Base-by-base conservation (phyloP, 1,140 invertebrate genomes). In the Batillaria attramentaria region DNA sequence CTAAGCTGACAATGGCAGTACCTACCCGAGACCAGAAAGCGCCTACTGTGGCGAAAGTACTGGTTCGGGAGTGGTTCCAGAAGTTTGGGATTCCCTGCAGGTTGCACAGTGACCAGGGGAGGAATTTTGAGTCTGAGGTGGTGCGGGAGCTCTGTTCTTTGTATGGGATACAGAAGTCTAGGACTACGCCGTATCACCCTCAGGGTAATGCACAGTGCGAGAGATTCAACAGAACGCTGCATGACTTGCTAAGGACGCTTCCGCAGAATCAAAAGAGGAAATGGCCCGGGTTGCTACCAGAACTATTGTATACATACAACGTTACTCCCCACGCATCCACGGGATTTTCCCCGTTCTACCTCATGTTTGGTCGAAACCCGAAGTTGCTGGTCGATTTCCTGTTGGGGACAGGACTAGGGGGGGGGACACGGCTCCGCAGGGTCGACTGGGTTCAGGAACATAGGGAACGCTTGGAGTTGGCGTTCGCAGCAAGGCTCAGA, bases 231-330 rank as follows among this genome's bases (percentile, higher is more conserved):
- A 69, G 66, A 35, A 69, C 50, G 35, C 18, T 84, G 46, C 79
- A 80, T 43, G 62, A 84, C 72, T 68, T 84, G 1, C 76, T 86
- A 24, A 35, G 79, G 20, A 83, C 79, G 2, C 69, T 84, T 57
- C 39, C 69, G 54, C 8, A 28, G n/a, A n/a, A 80, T 6, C 33
- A 69, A 24, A 83, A 85, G 73, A 42, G 37, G 39, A 41, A 35
- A 37, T 84, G 84, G 82, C 75, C 82, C 28, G 39, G 46, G 5
- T 41, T 42, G 28, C 37, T 65, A 39, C 41, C 35, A 39, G 57
- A 57, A 35, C 5, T 69, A 16, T 62, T 66, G 41, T 54, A 20
- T 6, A 28, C 69, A 35, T 74, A 41, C 68, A 73, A 54, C 24
- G 33, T n/a, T 3, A 73, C 72, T n/a, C 72, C 72, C 20, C 72